Percentiles rank a stretch among this genome's conserved stretches.
Evolutionary conservation across 2,888 invertebrate species (phyloP).

Genomic region (Epistrophe eligans): DNA sequence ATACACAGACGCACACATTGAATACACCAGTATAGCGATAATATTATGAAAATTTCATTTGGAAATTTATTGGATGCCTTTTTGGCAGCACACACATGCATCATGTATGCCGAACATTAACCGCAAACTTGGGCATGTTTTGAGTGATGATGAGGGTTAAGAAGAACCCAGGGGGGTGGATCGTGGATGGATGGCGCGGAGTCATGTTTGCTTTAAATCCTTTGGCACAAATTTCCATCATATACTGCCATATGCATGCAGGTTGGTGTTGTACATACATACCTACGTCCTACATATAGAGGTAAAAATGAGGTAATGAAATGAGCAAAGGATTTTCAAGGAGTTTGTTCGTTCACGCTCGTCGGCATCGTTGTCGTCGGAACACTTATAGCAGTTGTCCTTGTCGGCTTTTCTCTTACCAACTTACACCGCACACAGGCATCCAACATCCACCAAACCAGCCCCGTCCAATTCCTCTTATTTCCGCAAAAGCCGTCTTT

Average conservation of each 20-base stretch:
- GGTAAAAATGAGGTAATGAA: slow-evolving; percentile 35
- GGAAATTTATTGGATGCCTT: slow-evolving; percentile 56
- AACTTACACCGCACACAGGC: neutral
- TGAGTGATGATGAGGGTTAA: neutral
- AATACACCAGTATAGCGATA: slow-evolving; percentile 10
- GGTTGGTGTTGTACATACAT: neutral
- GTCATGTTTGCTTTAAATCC: slow-evolving; percentile 37
- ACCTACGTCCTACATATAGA: neutral
- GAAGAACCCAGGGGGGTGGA: neutral
- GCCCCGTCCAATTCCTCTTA: slow-evolving; percentile 43
- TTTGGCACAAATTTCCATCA: slow-evolving; percentile 28
- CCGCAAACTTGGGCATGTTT: slow-evolving; percentile 47
- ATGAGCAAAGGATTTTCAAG: slow-evolving; percentile 41
- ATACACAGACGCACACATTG: neutral
- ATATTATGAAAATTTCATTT: slow-evolving; percentile 65
- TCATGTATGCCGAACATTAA: slow-evolving; percentile 62
- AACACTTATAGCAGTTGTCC: slow-evolving; percentile 12
- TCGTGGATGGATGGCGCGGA: neutral
- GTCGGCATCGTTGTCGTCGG: neutral
- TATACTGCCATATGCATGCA: neutral
- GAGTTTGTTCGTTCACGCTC: slow-evolving; percentile 21
- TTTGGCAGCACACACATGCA: slow-evolving; percentile 57
- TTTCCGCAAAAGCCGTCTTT: slow-evolving; percentile 42
- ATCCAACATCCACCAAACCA: neutral
- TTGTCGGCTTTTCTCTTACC: slow-evolving; percentile 28